A percentile compares a stretch with the other conserved stretches of the same genome.
Evolutionary conservation across 2,797 vertebrate species (phyloP).

Genomic region (Phrynocephalus guinanensis): DNA sequence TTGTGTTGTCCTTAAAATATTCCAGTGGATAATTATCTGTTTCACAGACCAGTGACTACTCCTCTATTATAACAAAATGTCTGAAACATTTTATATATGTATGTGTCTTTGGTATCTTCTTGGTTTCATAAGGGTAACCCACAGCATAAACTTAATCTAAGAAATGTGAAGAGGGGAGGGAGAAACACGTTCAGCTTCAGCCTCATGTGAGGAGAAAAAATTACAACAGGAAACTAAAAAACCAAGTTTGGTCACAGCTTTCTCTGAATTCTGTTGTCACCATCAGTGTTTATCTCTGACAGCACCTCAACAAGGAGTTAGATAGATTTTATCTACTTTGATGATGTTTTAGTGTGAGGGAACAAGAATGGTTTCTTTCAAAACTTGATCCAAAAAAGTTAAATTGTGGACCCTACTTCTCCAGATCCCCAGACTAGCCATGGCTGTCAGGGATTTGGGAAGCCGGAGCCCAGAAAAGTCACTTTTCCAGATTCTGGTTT

Average conservation of each 20-base stretch:
- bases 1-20: neutral
- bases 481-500: neutral
- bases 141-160: neutral
- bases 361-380: neutral
- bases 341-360: constrained; percentile 42
- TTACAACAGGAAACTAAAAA: constrained; percentile 79
- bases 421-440: neutral
- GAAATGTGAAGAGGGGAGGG: neutral
- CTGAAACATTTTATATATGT: neutral
- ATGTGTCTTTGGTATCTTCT: neutral
- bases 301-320: constrained; percentile 56
- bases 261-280: constrained; percentile 79
- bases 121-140: neutral
- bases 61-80: neutral
- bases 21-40: neutral
- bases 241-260: constrained; percentile 75
- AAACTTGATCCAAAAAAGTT: neutral
- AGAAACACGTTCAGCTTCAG: neutral
- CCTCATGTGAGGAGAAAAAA: constrained; percentile 14
- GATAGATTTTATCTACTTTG: constrained; percentile 39
- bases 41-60: constrained; percentile 17
- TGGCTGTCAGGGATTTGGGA: neutral
- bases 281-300: constrained; percentile 46
- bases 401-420: neutral
- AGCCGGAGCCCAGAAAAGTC: neutral